Conservation (phyloP, 2,888 invertebrate species). For the Oxyteleia sp. region DNA sequence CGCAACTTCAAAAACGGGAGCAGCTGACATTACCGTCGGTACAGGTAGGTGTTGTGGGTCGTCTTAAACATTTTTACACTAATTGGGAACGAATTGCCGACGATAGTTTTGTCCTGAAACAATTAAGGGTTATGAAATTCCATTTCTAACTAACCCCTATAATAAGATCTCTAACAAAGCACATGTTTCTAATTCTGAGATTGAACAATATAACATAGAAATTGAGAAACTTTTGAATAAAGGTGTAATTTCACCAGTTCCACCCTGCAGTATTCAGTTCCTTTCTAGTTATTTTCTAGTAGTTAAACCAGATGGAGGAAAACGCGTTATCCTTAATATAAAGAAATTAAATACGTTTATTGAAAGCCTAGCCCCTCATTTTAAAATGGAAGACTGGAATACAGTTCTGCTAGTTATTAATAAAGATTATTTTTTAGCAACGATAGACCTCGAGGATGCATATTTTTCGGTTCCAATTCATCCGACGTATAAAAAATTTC, state of each 20-base stretch:
- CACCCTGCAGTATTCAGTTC: neutral
- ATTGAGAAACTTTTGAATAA: neutral
- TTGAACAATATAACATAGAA: neutral
- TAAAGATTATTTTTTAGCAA: neutral
- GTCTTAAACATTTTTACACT: neutral
- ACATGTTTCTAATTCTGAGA: neutral
- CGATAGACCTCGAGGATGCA: neutral
- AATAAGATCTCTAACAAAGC: no score
- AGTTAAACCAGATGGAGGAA: neutral
- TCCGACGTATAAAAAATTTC: neutral
- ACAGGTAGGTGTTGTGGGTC: neutral
- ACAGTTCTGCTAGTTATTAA: neutral
- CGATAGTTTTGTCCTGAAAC: neutral
- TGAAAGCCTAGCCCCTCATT: neutral
- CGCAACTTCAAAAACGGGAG: neutral
- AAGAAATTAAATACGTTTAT: neutral
- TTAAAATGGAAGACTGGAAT: neutral
- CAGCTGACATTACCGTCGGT: neutral
- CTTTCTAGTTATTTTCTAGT: neutral
- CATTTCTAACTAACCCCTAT: no score
- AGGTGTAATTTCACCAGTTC: neutral
- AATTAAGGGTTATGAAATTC: neutral
- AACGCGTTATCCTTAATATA: neutral
- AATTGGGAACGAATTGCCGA: neutral
- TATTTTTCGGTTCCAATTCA: constrained; percentile 3